Evolutionary conservation across 2,113 vertebrate genomes (phyloP).

Genomic region (Alethe diademata): DNA sequence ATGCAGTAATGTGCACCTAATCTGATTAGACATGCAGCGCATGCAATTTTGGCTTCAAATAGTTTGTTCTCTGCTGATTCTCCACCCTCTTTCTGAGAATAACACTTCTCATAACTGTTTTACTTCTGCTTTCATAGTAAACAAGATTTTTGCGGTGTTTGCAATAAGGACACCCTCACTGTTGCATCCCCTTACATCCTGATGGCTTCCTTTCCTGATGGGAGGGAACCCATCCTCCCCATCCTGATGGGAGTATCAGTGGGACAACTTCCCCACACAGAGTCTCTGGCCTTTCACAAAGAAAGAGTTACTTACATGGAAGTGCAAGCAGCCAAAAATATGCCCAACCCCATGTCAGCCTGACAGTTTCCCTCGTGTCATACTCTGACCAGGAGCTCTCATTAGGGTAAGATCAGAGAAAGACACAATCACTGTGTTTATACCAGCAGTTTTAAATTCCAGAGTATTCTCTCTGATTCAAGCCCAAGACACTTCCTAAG

Average conservation of each 20-base stretch:
- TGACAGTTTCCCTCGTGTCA: neutral
- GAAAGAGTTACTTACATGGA: neutral
- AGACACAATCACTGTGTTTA: neutral
- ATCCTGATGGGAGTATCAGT: neutral
- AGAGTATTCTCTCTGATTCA: neutral
- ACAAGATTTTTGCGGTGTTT: neutral
- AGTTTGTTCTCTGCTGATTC: neutral
- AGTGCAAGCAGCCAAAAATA: neutral
- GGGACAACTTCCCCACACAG: neutral
- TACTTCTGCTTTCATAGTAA: neutral
- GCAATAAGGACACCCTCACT: neutral
- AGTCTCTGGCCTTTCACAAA: neutral
- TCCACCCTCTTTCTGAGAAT: neutral
- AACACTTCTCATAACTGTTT: neutral
- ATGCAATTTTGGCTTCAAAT: neutral
- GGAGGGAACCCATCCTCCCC: neutral
- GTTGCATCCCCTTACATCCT: neutral
- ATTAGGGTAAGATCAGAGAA: neutral
- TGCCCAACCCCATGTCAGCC: fast-evolving
- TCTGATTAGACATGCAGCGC: neutral
- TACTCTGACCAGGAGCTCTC: neutral
- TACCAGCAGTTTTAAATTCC: neutral
- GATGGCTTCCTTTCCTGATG: neutral
- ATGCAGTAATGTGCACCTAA: fast-evolving
- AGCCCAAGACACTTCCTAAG: neutral